Evolutionary conservation across 2,797 vertebrate species (phyloP).

Genomic region (Characodon lateralis): DNA sequence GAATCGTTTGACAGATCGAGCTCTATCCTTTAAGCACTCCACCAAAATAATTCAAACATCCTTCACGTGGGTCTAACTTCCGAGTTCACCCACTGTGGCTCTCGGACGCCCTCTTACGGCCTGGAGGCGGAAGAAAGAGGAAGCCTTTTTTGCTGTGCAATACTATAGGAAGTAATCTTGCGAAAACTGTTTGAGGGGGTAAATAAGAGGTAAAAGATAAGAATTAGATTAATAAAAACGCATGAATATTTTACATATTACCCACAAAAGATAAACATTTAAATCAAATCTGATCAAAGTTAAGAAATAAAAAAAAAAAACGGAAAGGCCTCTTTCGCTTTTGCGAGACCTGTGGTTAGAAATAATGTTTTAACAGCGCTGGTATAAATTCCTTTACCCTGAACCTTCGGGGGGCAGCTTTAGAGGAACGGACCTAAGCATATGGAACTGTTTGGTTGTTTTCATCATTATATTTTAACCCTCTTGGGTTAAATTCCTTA

Average conservation of each 20-base stretch:
- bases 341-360: no score
- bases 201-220: neutral
- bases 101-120: conserved; percentile 28
- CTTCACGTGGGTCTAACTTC: conserved; percentile 22
- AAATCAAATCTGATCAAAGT: neutral
- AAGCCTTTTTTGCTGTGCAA: neutral
- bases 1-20: neutral
- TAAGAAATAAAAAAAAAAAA: no score
- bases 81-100: neutral
- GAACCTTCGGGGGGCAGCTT: no score
- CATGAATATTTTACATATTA: neutral
- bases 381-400: no score
- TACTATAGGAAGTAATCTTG: neutral
- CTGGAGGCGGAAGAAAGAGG: conserved; percentile 21
- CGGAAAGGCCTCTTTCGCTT: no score
- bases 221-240: neutral
- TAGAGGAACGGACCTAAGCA: no score
- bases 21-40: neutral
- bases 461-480: no score
- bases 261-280: neutral
- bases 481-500: no score
- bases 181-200: neutral
- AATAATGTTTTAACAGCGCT: no score
- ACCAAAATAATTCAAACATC: conserved; percentile 27
- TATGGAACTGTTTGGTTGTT: no score